Percentiles rank a stretch among this genome's conserved stretches.
phyloP scores from a whole-genome alignment of 2,113 vertebrate genomes.

The Eidolon helvum region DNA sequence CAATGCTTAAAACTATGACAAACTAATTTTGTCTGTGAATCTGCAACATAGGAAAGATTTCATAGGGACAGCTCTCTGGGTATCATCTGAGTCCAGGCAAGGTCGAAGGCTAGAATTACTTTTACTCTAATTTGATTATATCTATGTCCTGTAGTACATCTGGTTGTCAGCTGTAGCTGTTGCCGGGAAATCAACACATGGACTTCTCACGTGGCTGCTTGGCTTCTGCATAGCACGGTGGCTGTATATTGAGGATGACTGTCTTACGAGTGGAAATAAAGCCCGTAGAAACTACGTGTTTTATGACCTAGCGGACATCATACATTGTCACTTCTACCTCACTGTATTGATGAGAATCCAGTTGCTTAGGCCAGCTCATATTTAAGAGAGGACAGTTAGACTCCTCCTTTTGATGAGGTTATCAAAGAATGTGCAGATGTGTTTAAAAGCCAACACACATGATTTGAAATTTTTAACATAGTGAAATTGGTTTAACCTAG shows the following conservation, averaged over 20 bases:
- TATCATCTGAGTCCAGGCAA: neutral
- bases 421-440: neutral
- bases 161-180: neutral
- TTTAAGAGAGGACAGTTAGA: neutral
- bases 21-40: neutral
- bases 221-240: neutral
- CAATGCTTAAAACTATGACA: neutral
- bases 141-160: neutral
- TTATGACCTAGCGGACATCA: neutral
- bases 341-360: neutral
- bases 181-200: neutral
- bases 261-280: neutral
- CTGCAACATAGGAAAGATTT: neutral
- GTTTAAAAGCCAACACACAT: neutral
- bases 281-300: neutral
- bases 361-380: neutral
- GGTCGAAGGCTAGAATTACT: neutral
- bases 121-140: neutral
- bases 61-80: neutral
- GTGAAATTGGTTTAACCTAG: neutral
- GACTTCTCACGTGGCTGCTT: neutral
- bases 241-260: neutral
- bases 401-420: neutral
- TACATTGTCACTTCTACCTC: neutral
- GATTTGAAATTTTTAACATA: neutral